A percentile compares a stretch with the other conserved stretches of the same genome.
These are phyloP conservation scores for Orgyia antiqua DNA, from an alignment of 2,888 invertebrate genomes.

Conservation along the genomic window DNA sequence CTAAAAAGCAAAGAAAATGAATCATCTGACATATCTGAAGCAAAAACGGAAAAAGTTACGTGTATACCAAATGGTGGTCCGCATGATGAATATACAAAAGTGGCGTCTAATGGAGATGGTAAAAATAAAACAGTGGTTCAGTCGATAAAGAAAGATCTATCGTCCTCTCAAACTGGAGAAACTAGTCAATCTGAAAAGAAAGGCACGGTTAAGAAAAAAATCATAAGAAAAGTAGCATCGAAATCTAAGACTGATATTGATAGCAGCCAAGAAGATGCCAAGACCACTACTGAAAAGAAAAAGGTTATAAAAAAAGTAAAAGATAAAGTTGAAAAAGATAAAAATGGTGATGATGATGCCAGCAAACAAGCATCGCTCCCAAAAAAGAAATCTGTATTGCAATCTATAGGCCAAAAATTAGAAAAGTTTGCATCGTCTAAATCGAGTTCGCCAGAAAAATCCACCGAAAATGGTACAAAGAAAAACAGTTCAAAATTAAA, in stretches of 20 bases:
- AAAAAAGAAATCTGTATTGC: slow-evolving; percentile 83
- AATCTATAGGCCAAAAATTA: slow-evolving; percentile 86
- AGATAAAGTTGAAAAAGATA: slow-evolving; percentile 49
- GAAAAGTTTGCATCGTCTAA: slow-evolving; percentile 81
- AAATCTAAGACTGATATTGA: slow-evolving; percentile 64
- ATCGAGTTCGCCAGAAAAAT: slow-evolving; percentile 71
- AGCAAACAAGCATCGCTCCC: slow-evolving; percentile 44
- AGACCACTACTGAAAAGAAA: slow-evolving; percentile 54
- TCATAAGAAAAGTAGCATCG: slow-evolving; percentile 65
- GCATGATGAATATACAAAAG: slow-evolving; percentile 39
- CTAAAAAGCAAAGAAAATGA: slow-evolving; percentile 33
- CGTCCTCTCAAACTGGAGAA: slow-evolving; percentile 38
- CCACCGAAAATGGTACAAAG: slow-evolving; percentile 41
- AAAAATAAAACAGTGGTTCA: slow-evolving; percentile 40
- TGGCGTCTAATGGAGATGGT: slow-evolving; percentile 28
- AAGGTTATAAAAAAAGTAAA: slow-evolving; percentile 64
- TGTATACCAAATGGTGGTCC: slow-evolving; percentile 35
- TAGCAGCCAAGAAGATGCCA: slow-evolving; percentile 46
- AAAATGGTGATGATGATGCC: slow-evolving; percentile 46
- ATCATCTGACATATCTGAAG: slow-evolving; percentile 30
- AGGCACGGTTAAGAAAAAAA: slow-evolving; percentile 64
- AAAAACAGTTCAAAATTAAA: slow-evolving; percentile 66
- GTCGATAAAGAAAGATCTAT: slow-evolving; percentile 41
- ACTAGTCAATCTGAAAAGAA: slow-evolving; percentile 54
- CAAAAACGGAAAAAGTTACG: slow-evolving; percentile 38